A percentile compares a stretch with the other conserved stretches of the same genome.
These are phyloP conservation scores for Apotomis betuletana DNA, from an alignment of 2,888 invertebrate species.

Conservation along the genomic window DNA sequence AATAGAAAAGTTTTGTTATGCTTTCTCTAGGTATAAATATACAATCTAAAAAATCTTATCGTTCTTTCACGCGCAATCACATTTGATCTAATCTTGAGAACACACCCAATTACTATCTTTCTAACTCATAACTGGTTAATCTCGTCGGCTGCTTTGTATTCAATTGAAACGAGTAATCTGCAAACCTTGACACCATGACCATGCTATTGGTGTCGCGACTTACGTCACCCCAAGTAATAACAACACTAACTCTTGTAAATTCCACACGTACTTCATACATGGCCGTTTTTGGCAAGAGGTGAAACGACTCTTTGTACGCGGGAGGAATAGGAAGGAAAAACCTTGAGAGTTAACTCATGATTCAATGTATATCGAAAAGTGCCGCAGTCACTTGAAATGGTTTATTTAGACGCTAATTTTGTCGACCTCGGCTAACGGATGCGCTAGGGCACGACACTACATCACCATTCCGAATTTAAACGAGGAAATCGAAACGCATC, in stretches of 20 bases:
- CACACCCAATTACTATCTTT: neutral
- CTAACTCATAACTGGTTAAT: slow-evolving; percentile 30
- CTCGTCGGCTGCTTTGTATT: slow-evolving; percentile 33
- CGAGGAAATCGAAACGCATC: slow-evolving; percentile 22
- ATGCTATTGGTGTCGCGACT: slow-evolving; percentile 42
- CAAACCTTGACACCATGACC: slow-evolving; percentile 48
- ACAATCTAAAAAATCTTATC: slow-evolving; percentile 31
- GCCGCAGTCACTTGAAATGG: neutral
- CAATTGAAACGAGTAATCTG: slow-evolving; percentile 34
- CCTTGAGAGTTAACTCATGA: slow-evolving; percentile 26
- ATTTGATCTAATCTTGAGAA: slow-evolving; percentile 35
- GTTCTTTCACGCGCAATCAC: slow-evolving; percentile 23
- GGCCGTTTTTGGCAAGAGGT: slow-evolving; percentile 37
- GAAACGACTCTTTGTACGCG: slow-evolving; percentile 34
- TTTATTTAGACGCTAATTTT: slow-evolving; percentile 7
- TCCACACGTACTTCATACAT: slow-evolving; percentile 40
- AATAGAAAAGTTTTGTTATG: neutral
- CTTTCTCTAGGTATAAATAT: neutral
- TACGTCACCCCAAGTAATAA: slow-evolving; percentile 46
- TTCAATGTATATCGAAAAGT: slow-evolving; percentile 3
- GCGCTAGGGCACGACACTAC: slow-evolving; percentile 22
- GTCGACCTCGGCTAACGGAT: slow-evolving; percentile 27
- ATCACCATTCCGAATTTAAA: slow-evolving; percentile 19
- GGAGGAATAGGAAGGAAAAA: slow-evolving; percentile 27
- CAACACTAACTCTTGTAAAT: slow-evolving; percentile 41